These are phyloP conservation scores for Episyrphus balteatus DNA, from an alignment of 1,140 invertebrate genomes.

Conservation along the genomic window DNA sequence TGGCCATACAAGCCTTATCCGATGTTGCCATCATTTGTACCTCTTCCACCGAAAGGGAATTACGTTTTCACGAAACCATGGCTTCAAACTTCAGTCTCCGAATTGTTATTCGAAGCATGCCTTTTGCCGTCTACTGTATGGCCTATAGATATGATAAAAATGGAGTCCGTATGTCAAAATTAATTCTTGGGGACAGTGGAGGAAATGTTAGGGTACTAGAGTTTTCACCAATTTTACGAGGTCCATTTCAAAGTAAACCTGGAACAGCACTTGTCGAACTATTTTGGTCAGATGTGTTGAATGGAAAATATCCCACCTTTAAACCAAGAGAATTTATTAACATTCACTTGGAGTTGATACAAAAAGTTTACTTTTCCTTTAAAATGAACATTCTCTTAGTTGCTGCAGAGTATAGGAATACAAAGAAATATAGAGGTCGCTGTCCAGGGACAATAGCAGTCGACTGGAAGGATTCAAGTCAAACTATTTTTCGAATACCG, in stretches of 20 bases:
- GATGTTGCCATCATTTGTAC: constrained; percentile 57
- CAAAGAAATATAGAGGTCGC: constrained; percentile 23
- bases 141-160: constrained; percentile 49
- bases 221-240: constrained; percentile 45
- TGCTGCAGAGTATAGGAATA: constrained; percentile 39
- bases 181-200: constrained; percentile 54
- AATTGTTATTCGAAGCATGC: constrained; percentile 45
- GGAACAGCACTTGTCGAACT: constrained; percentile 44
- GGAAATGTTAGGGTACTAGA: constrained; percentile 51
- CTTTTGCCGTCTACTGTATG: constrained; percentile 43
- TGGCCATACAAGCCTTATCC: constrained; percentile 52
- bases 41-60: constrained; percentile 53
- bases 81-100: constrained; percentile 55
- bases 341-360: constrained; percentile 50
- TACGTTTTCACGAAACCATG: constrained; percentile 60
- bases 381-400: constrained; percentile 43
- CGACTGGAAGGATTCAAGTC: constrained; percentile 11
- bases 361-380: constrained; percentile 50
- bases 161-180: constrained; percentile 43
- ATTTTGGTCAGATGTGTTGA: constrained; percentile 44
- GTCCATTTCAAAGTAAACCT: constrained; percentile 52
- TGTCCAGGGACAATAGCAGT: constrained; percentile 24
- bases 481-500: constrained; percentile 22
- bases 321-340: constrained; percentile 41
- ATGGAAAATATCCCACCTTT: constrained; percentile 36